Conservation (phyloP, 2,888 invertebrate genomes). For the Bombylius major region DNA sequence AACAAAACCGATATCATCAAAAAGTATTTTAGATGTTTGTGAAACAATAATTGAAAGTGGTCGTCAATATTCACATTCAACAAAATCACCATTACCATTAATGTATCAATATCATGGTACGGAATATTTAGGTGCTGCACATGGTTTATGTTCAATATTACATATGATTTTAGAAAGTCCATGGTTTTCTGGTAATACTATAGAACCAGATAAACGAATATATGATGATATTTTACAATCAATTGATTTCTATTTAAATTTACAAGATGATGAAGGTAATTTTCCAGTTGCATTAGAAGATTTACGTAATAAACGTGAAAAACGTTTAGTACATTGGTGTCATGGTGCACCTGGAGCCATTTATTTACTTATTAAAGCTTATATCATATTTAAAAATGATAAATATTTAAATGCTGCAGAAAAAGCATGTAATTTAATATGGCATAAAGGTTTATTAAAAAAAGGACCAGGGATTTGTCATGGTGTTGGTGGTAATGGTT, state of each 20-base stretch:
- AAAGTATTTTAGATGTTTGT: conserved; percentile 52
- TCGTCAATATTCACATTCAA: conserved; percentile 46
- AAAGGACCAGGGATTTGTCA: conserved; percentile 89
- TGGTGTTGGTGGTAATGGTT: conserved; percentile 73
- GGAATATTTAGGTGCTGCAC: conserved; percentile 45
- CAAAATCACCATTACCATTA: conserved; percentile 49
- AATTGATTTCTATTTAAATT: conserved; percentile 46
- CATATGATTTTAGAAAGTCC: conserved; percentile 50
- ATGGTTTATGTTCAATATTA: conserved; percentile 52
- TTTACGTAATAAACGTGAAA: conserved; percentile 38
- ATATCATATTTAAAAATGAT: conserved; percentile 56
- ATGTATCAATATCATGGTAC: conserved; percentile 54
- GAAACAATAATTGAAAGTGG: conserved; percentile 60
- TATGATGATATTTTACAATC: conserved; percentile 49
- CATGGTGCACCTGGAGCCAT: conserved; percentile 77
- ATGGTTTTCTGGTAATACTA: conserved; percentile 27
- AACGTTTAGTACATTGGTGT: conserved; percentile 80
- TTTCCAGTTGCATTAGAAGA: conserved; percentile 64
- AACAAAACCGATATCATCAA: conserved; percentile 29
- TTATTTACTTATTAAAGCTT: conserved; percentile 65
- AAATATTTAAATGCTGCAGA: conserved; percentile 57
- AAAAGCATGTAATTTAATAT: conserved; percentile 61
- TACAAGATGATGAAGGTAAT: conserved; percentile 58
- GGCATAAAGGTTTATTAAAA: conserved; percentile 67
- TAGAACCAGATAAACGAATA: conserved; percentile 27